Base-by-base conservation (phyloP, 2,113 vertebrate species). In the Chunga burmeisteri region DNA sequence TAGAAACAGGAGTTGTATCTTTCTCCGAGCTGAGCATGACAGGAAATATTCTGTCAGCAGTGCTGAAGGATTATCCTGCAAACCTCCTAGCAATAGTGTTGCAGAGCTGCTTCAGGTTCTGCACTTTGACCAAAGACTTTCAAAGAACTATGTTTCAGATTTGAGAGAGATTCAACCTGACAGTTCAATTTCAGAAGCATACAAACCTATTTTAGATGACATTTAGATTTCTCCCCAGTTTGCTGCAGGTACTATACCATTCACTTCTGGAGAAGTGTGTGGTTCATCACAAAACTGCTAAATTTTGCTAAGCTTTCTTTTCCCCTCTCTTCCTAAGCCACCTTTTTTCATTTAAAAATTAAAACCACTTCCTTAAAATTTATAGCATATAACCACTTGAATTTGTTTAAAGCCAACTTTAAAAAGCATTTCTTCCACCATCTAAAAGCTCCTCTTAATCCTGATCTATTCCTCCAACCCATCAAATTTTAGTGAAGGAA, bases 141-240 rank as follows among this genome's bases (percentile, higher is more conserved):
- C 91, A 84, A 50, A 65, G 52, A 93, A 73, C 55, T 46, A 7
- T 13, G 10, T 74, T 85, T 91, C 81, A 61, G 27, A 74, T 93
- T 86, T 94, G 73, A 96, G 34, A 83, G 84, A 79, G 46, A 97
- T 81, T 96, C 68, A 84, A 5, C 27, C 23, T 67, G 83, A 93
- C 95, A 95, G 91, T 50, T 95, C 4, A 0, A 20, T 83, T 96
- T 86, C 87, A 92, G 91, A 91, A 79, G 49, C 86, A 87, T 22
- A 40, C 80, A 95, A 94, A 88, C 21, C 56, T 82, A 23, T 75
- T 86, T 70, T n/a, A 94, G 92, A 83, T 79, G 14, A 73, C 68
- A 47, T 83, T 95, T 73, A 84, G 56, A 84, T 81, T 97, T 93
- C 84, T 91, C 29, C 73, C 52, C 58, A 40, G 67, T 74, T 86